phyloP scores from a whole-genome alignment of 2,113 vertebrate species.

The Sinocyclocheilus maitianheensis region DNA sequence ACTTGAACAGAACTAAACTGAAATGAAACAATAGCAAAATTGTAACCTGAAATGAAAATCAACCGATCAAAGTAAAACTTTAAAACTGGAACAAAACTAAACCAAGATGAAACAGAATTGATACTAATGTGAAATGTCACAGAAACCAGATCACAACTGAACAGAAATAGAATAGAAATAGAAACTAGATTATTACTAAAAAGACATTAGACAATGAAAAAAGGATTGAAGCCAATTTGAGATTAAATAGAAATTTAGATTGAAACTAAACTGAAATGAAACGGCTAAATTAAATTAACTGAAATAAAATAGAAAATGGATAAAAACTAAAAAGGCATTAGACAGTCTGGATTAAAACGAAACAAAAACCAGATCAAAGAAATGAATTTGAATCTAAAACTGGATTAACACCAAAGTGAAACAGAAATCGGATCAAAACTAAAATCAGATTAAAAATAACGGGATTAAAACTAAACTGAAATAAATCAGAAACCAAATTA shows the following conservation, averaged over 20 bases:
- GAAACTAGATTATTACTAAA: not conserved
- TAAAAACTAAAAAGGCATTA: not conserved
- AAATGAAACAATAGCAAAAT: not conserved
- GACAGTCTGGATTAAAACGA: not conserved
- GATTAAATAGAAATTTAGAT: not conserved
- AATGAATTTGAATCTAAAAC: not conserved
- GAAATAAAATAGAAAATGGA: not conserved
- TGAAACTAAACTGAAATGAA: not conserved
- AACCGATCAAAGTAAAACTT: not conserved
- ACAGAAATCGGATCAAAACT: not conserved
- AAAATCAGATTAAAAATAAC: not conserved
- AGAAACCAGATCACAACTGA: not conserved
- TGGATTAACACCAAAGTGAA: not conserved
- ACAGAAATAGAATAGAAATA: not conserved
- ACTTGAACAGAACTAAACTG: not conserved
- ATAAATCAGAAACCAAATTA: not conserved
- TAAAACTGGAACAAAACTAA: not conserved
- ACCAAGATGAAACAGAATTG: not conserved
- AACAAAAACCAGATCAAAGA: not conserved
- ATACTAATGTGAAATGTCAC: not conserved
- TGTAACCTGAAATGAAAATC: not conserved
- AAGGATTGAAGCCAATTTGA: not conserved
- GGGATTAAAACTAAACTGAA: no score
- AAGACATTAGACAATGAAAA: not conserved
- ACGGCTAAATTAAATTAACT: not conserved